Evolutionary conservation across 2,113 vertebrate species (phyloP), one percentile per base, ranked within the genome.

Genomic region (Cinclus cinclus): DNA sequence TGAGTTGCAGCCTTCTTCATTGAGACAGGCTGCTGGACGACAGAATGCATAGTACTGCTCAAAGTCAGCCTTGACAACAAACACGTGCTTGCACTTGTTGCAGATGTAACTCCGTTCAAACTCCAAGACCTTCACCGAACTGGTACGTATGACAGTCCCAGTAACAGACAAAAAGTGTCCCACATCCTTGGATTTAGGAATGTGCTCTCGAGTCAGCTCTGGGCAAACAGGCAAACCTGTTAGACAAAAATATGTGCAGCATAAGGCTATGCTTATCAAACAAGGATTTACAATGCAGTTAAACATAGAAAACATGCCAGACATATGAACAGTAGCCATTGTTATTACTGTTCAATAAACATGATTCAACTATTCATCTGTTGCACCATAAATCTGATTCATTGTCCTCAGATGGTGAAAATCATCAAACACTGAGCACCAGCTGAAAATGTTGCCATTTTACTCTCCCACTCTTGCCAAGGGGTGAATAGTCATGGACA

Each of bases 151-250:
- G 62, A 99, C 98, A 11, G 99, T 99, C 27, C 99, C 99, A 19
- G 99, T 99, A 58, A 99, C 98, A 20, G 99, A 99, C 76, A 99
- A 79, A 85, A 99, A 99, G 96, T 99, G 99, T 9, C 99, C 99
- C 15, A 98, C 98, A 50, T 99, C 99, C 90, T 98, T 98, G 71
- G 98, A 98, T 91, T 98, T 98, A 58, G 99, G 99, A 68, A 99
- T 99, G 74, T 98, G 99, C 86, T 99, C 99, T 92, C 99, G 98
- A 46, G 98, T 99, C 94, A 99, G 96, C 95, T 99, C 99, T 56
- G 99, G 99, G 95, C 99, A 99, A 79, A 99, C 97, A 7, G 99
- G 99, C 79, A 99, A 97, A 96, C 99, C 99, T 99, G 87, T 50
- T 33, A 53, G 75, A 92, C n/a, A 69, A 50, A 93, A 49, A 82